A percentile compares a stretch with the other conserved stretches of the same genome.
Evolutionary conservation across 1,140 invertebrate species (phyloP).

Genomic region (Eulimnadia texana): DNA sequence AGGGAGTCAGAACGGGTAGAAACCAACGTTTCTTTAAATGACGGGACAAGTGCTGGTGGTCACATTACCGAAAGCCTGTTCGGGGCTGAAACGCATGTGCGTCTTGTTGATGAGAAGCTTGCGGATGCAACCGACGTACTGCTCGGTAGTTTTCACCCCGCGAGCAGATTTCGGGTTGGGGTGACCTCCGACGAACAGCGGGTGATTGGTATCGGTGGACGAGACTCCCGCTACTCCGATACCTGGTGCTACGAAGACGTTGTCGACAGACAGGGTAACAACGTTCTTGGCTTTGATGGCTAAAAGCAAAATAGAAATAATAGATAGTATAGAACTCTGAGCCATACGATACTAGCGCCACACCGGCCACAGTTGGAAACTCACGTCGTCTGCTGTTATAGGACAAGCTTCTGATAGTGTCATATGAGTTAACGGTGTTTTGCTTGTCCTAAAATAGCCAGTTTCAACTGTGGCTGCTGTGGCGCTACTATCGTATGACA

Average conservation of each 20-base stretch:
- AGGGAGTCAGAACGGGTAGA: neutral
- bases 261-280: slow-evolving; percentile 64
- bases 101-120: slow-evolving; percentile 25
- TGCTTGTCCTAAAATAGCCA: no score
- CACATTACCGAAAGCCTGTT: slow-evolving; percentile 22
- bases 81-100: slow-evolving; percentile 20
- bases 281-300: slow-evolving; percentile 71
- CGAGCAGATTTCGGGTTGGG: slow-evolving; percentile 33
- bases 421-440: no score
- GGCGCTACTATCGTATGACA: no score
- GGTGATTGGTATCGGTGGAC: slow-evolving; percentile 62
- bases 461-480: no score
- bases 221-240: slow-evolving; percentile 46
- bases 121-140: slow-evolving; percentile 68
- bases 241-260: slow-evolving; percentile 44
- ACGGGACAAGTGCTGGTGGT: slow-evolving; percentile 23
- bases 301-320: slow-evolving; percentile 26
- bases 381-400: no score
- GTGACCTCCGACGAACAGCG: slow-evolving; percentile 80
- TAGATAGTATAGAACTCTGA: neutral
- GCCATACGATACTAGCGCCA: no score
- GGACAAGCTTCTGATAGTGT: no score
- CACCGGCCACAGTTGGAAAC: no score
- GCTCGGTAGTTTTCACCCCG: slow-evolving; percentile 41
- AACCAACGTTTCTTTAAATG: slow-evolving; percentile 17